Evolutionary conservation across 2,888 invertebrate genomes (phyloP).

Genomic region (Myopa testacea): DNA sequence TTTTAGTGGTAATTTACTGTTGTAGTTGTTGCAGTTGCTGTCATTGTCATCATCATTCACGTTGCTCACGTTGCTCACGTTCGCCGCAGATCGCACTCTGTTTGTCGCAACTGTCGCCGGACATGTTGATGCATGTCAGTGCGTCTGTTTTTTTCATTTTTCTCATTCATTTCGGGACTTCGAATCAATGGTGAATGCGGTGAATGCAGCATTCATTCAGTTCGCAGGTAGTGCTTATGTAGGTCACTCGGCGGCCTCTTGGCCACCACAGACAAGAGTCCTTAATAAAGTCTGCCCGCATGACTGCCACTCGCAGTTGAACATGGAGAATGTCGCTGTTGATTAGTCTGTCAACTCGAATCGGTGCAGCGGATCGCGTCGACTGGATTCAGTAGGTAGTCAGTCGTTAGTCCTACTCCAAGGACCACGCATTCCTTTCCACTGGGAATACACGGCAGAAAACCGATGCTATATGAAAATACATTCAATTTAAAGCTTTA

Average conservation of each 20-base stretch:
- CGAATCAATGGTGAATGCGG: neutral
- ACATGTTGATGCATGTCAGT: slow-evolving; percentile 26
- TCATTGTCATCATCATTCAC: slow-evolving; percentile 43
- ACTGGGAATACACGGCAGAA: no score
- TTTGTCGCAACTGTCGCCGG: slow-evolving; percentile 33
- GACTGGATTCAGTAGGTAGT: slow-evolving; percentile 27
- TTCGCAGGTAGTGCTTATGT: slow-evolving; percentile 6
- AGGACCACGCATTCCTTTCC: slow-evolving; percentile 17
- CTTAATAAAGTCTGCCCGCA: slow-evolving; percentile 31
- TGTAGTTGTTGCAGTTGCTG: slow-evolving; percentile 22
- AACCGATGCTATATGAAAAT: no score
- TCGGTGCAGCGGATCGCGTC: neutral
- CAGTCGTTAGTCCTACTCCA: slow-evolving; percentile 39
- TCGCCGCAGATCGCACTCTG: slow-evolving; percentile 23
- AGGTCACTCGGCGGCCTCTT: slow-evolving; percentile 19
- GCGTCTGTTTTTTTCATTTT: slow-evolving; percentile 19
- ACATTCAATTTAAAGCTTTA: no score
- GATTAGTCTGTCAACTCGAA: neutral
- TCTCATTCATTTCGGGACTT: slow-evolving; percentile 16
- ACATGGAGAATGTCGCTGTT: slow-evolving; percentile 23
- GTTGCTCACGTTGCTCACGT: slow-evolving; percentile 32
- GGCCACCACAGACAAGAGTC: neutral
- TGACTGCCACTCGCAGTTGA: neutral
- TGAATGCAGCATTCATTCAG: neutral
- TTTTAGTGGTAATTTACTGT: neutral